phyloP scores from a whole-genome alignment of 1,140 invertebrate species.

The Cotesia glomerata region DNA sequence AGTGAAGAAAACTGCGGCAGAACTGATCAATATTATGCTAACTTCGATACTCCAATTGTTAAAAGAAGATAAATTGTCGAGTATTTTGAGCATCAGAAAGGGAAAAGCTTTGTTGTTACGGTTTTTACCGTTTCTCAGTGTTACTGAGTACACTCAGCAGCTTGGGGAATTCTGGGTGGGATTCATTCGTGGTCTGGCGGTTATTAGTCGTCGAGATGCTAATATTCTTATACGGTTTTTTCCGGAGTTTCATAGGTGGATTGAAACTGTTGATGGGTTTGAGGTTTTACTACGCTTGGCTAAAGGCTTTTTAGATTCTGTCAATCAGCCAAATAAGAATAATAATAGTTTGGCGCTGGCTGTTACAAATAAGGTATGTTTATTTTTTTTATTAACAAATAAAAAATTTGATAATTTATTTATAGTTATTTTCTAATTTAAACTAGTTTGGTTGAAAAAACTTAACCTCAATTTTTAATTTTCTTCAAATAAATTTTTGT shows the following conservation, averaged over 20 bases:
- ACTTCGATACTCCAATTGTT: slow-evolving; percentile 57
- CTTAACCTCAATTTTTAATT: no score
- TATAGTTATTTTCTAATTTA: neutral
- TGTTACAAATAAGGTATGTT: slow-evolving; percentile 54
- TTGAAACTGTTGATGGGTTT: slow-evolving; percentile 45
- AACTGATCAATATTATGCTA: slow-evolving; percentile 58
- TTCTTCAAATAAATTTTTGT: no score
- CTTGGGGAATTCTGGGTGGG: slow-evolving; percentile 63
- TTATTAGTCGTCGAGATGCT: slow-evolving; percentile 64
- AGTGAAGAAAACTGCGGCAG: slow-evolving; percentile 68
- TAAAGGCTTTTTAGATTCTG: slow-evolving; percentile 50
- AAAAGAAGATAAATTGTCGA: slow-evolving; percentile 70
- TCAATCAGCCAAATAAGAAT: slow-evolving; percentile 48
- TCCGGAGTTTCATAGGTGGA: slow-evolving; percentile 64
- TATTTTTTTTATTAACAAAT: neutral
- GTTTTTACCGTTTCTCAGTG: slow-evolving; percentile 64
- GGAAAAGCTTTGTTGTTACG: slow-evolving; percentile 71
- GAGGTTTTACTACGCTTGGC: slow-evolving; percentile 42
- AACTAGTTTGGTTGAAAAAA: no score
- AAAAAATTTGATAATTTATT: neutral
- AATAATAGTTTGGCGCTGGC: slow-evolving; percentile 55
- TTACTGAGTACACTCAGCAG: slow-evolving; percentile 56
- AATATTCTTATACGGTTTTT: slow-evolving; percentile 60
- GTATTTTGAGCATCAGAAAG: slow-evolving; percentile 75
- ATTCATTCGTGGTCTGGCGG: slow-evolving; percentile 62